A percentile compares a stretch with the other conserved stretches of the same genome.
phyloP scores from a whole-genome alignment of 1,140 invertebrate genomes.

The Drosophila parvula region DNA sequence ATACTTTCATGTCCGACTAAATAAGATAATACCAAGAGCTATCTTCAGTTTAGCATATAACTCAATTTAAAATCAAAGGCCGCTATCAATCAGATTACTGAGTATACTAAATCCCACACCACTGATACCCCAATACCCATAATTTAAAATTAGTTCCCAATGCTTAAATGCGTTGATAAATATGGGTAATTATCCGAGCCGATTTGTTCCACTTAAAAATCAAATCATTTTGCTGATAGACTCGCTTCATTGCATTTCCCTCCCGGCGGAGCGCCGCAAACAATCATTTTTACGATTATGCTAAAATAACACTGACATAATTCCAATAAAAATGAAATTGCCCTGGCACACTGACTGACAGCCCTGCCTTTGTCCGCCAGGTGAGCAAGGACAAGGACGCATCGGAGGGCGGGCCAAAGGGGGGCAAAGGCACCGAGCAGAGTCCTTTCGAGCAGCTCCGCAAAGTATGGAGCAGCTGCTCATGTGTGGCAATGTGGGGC shows the following conservation, averaged over 20 bases:
- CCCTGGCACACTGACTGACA: slow-evolving; percentile 49
- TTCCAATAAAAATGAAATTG: slow-evolving; percentile 58
- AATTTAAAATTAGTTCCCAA: neutral
- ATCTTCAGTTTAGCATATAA: neutral
- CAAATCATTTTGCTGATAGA: slow-evolving; percentile 18
- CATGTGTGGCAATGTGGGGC: slow-evolving; percentile 18
- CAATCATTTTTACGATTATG: slow-evolving; percentile 61
- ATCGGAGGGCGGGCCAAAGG: neutral
- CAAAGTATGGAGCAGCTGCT: slow-evolving; percentile 56
- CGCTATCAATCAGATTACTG: neutral
- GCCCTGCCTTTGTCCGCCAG: slow-evolving; percentile 36
- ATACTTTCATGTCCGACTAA: neutral
- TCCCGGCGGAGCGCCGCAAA: slow-evolving; percentile 29
- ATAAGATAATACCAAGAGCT: neutral
- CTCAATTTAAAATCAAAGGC: slow-evolving; percentile 3
- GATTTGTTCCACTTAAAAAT: slow-evolving; percentile 16
- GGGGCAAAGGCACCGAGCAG: slow-evolving; percentile 7
- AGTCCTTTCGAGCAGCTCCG: slow-evolving; percentile 26
- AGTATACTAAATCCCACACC: neutral
- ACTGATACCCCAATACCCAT: neutral
- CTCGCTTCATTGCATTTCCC: slow-evolving; percentile 24
- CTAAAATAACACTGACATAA: slow-evolving; percentile 59
- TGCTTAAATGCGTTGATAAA: slow-evolving; percentile 10
- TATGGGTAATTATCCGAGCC: neutral
- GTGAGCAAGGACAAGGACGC: slow-evolving; percentile 26